Conservation (phyloP, 92 coral and sea anemone genomes). For the Diadumene lineata region DNA sequence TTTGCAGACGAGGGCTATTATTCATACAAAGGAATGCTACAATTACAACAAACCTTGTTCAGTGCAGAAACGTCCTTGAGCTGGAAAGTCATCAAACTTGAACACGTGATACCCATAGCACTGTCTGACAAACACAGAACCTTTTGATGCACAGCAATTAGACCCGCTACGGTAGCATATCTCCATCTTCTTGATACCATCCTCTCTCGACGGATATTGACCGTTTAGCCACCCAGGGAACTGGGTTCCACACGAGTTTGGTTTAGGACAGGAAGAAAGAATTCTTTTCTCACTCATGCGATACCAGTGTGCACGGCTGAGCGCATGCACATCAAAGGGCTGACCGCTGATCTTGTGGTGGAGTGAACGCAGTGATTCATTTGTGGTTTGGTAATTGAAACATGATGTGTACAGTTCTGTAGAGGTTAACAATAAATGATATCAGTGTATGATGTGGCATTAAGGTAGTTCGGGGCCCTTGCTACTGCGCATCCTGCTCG, state of each 20-base stretch:
- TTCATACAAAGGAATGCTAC: too few species aligned
- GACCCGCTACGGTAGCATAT: conserved; percentile 23
- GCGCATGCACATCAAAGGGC: conserved; percentile 15
- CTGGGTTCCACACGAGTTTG: conserved; percentile 54
- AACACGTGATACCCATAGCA: conserved; percentile 32
- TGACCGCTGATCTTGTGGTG: conserved; percentile 10
- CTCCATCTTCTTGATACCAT: conserved; percentile 7
- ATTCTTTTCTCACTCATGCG: conserved; percentile 9
- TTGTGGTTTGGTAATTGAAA: background rate
- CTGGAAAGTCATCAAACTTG: conserved; percentile 32
- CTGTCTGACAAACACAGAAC: conserved; percentile 22
- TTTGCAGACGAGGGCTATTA: too few species aligned
- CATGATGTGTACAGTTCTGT: conserved; percentile 10
- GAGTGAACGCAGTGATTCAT: conserved; percentile 3
- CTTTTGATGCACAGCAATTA: conserved; percentile 26
- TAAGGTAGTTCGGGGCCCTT: too few species aligned
- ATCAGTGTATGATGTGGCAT: too few species aligned
- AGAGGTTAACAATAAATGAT: background rate
- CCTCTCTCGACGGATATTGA: conserved; percentile 19
- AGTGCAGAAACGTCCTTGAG: conserved; percentile 14
- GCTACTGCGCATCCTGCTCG: too few species aligned
- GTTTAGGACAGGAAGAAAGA: conserved; percentile 10
- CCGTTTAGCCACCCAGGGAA: conserved; percentile 63
- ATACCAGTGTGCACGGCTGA: conserved; percentile 19
- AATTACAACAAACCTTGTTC: conserved; percentile 31